Percentiles rank a stretch among this genome's conserved stretches.
phyloP scores from a whole-genome alignment of 2,888 invertebrate genomes.

The Prenolepis imparis region DNA sequence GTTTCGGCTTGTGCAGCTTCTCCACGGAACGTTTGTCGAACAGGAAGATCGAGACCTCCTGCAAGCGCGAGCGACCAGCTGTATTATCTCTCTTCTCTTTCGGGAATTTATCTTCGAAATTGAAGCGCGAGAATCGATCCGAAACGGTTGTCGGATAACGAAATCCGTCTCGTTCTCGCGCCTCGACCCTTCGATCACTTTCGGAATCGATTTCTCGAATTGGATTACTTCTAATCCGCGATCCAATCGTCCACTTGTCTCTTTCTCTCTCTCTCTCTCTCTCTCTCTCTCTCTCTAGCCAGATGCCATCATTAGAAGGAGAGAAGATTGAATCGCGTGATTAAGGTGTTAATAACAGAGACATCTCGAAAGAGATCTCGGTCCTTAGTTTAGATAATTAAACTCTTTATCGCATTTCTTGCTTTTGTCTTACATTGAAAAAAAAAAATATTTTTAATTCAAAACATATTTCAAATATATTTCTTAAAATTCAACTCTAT shows the following conservation, averaged over 20 bases:
- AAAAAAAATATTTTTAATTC: not conserved
- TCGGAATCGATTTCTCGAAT: not conserved
- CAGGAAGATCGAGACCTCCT: conserved; percentile 97
- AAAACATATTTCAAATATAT: too few relatives aligned
- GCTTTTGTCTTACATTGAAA: not conserved
- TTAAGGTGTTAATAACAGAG: not conserved
- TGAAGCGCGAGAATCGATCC: not conserved
- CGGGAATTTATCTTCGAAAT: not conserved
- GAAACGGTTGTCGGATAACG: not conserved
- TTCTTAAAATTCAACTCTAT: not conserved
- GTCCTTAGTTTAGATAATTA: not conserved
- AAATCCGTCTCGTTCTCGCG: not conserved
- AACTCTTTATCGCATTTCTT: not conserved
- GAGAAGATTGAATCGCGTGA: not conserved
- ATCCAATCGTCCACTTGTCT: not conserved
- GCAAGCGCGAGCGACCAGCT: conserved; percentile 78
- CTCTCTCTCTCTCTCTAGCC: not conserved
- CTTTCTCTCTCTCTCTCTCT: too few relatives aligned
- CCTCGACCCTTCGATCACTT: not conserved
- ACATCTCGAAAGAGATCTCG: not conserved
- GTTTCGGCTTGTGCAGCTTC: conserved; percentile 96
- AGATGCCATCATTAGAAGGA: not conserved
- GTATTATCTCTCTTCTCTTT: not conserved
- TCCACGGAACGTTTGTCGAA: conserved; percentile 97
- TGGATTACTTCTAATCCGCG: not conserved